Base-by-base conservation (phyloP, 2,797 vertebrate genomes). In the Schizopygopsis malacanthus region DNA sequence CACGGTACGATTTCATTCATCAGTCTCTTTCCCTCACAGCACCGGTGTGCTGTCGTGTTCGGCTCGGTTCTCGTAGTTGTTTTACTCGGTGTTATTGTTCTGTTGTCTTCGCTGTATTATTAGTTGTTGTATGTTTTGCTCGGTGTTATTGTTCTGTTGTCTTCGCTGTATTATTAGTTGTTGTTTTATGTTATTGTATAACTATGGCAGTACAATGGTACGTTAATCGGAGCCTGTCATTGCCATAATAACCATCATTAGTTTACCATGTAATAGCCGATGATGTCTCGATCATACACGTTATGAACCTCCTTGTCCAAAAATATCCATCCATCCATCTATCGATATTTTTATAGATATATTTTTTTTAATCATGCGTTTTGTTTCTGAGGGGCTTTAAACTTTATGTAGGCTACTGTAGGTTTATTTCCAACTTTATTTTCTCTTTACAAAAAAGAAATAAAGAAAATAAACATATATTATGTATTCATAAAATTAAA, bases 1-100 rank as follows among this genome's bases (percentile, higher is more conserved):
- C 87, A 89, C 61, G 89, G 90, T 91, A 88, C 5, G 88, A 9
- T n/a, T 61, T 56, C 56, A 59, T 56, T 59, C 28, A 52, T 10
- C 22, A 59, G 0, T 59, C 56, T 59, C 20, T 9, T 4, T 16
- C 47, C 4, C 12, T 47, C 45, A 11, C 45, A 1, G 10, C 11
- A 3, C 11, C 11, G 52, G 8, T 7, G 0, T 54, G 52, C 52
- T 56, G 52, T 0, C 22, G 15, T 12, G 63, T 33, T 67, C 33
- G 33, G 33, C 2, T 39, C 20, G 54, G 6, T 56, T 56, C 1
- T 47, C 5, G 11, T 59, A 11, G 11, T n/a, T n/a, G n/a, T n/a
- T n/a, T n/a, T n/a, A n/a, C n/a, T n/a, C n/a, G n/a, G n/a, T n/a
- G n/a, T n/a, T n/a, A n/a, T n/a, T n/a, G n/a, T n/a, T n/a, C n/a